Percentiles rank a stretch among this genome's conserved stretches.
These are phyloP conservation scores for Eubucco bourcierii DNA, from an alignment of 2,113 vertebrate species.

Conservation along the genomic window DNA sequence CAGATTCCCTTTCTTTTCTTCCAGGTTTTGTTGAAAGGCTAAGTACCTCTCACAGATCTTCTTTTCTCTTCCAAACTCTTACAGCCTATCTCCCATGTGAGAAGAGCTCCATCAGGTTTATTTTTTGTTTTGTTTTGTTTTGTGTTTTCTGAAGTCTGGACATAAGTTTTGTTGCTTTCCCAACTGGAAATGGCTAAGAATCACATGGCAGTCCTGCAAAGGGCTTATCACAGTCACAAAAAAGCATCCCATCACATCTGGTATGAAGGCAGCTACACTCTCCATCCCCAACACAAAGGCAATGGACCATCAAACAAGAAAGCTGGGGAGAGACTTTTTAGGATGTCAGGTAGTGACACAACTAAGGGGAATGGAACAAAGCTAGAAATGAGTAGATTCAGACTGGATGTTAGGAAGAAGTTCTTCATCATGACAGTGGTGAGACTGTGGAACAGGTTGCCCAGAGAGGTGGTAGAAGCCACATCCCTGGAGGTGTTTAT, in stretches of 20 bases:
- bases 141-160: neutral
- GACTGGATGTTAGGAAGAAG: no score
- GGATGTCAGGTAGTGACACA: no score
- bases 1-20: neutral
- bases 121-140: no score
- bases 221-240: neutral
- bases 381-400: no score
- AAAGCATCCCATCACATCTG: neutral
- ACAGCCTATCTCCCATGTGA: neutral
- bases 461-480: no score
- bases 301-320: neutral
- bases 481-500: no score
- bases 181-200: neutral
- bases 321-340: no score
- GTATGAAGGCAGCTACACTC: neutral
- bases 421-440: no score
- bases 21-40: neutral
- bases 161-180: neutral
- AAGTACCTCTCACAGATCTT: neutral
- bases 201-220: neutral
- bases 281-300: neutral
- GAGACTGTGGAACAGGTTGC: no score
- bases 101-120: neutral
- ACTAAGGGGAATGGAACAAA: no score
- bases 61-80: neutral